Percentiles rank a stretch among this genome's conserved stretches.
Conservation (phyloP, 2,797 vertebrate genomes). For the Hirundo rustica region DNA sequence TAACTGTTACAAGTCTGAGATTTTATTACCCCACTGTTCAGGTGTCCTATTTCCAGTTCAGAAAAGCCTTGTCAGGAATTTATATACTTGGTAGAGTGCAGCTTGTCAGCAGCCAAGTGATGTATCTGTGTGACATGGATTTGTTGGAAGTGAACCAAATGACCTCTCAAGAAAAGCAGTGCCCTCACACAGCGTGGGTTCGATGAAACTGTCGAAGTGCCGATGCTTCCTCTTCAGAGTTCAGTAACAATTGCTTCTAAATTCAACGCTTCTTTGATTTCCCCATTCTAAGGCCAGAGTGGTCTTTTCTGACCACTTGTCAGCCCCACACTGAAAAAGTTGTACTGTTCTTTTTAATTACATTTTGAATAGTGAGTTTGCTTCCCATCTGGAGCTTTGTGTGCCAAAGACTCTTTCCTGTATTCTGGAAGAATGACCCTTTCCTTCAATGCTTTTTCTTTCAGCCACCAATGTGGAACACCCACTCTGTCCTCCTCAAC, state of each 20-base stretch:
- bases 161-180: neutral
- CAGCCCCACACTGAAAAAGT: neutral
- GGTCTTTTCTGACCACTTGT: neutral
- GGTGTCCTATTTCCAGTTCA: neutral
- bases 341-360: neutral
- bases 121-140: neutral
- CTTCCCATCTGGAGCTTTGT: neutral
- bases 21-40: neutral
- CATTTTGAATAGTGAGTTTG: neutral
- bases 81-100: neutral
- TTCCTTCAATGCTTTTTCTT: neutral
- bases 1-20: neutral
- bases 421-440: neutral
- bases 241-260: neutral
- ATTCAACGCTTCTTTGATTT: neutral
- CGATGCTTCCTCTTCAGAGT: neutral
- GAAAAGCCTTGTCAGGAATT: neutral
- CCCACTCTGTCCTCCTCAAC: conserved; percentile 80
- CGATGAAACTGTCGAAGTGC: neutral
- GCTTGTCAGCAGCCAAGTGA: neutral
- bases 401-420: neutral
- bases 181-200: neutral
- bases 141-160: neutral
- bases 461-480: conserved; percentile 88
- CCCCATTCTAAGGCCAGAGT: neutral